Percentiles rank a stretch among this genome's conserved stretches.
Conservation (phyloP, 2,888 invertebrate genomes). For the Ypsolopha scabrella region DNA sequence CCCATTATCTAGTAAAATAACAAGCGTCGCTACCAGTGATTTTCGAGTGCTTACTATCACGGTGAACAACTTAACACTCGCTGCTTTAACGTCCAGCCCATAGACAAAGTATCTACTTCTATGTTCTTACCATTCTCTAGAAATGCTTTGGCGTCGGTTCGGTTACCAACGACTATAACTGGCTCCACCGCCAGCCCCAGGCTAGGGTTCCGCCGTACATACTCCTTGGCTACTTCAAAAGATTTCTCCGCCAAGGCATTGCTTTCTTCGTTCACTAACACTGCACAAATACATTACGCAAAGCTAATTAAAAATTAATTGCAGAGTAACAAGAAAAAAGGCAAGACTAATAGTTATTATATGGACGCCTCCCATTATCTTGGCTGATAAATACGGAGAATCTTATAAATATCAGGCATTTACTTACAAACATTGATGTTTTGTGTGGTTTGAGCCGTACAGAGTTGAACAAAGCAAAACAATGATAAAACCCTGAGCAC, state of each 20-base stretch:
- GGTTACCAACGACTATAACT: slow-evolving; percentile 75
- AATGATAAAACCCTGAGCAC: background rate
- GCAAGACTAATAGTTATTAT: background rate
- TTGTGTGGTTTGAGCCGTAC: slow-evolving; percentile 72
- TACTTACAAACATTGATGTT: slow-evolving; percentile 81
- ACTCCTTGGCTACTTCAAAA: slow-evolving; percentile 78
- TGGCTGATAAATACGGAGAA: background rate
- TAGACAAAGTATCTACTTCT: too few species aligned
- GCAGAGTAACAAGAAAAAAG: background rate
- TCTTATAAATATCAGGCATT: background rate
- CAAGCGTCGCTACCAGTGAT: too few species aligned
- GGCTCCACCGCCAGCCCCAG: slow-evolving; percentile 75
- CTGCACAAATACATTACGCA: slow-evolving; percentile 37
- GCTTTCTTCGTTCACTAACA: slow-evolving; percentile 80
- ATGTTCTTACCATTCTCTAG: slow-evolving; percentile 79
- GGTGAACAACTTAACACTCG: too few species aligned
- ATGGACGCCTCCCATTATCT: background rate
- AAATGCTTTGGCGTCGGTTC: slow-evolving; percentile 78
- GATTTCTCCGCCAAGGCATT: slow-evolving; percentile 79
- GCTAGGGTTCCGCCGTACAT: slow-evolving; percentile 76
- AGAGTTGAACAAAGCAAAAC: background rate
- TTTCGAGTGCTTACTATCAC: too few species aligned
- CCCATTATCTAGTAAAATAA: too few species aligned
- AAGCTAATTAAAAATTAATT: slow-evolving; percentile 9
- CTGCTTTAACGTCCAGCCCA: slow-evolving; percentile 3